Evolutionary conservation across 2,888 invertebrate genomes (phyloP).

Genomic region (Cheilosia variabilis): DNA sequence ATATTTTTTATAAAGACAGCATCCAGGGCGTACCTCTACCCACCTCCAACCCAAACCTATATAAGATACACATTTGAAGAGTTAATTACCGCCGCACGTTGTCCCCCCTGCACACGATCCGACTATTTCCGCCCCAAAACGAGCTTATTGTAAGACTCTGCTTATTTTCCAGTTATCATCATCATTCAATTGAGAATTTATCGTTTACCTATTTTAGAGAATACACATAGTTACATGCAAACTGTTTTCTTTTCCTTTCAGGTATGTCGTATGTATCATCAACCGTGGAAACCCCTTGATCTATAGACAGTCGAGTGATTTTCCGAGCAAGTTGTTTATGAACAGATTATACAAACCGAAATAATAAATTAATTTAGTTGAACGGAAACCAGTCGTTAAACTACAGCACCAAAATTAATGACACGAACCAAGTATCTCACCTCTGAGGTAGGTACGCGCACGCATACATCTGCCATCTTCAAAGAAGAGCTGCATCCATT

Average conservation of each 20-base stretch:
- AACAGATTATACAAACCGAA: constrained; percentile 7
- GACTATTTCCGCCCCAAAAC: constrained; percentile 9
- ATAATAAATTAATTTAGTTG: constrained; percentile 45
- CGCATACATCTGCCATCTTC: constrained; percentile 15
- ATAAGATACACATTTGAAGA: not conserved
- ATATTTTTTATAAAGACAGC: not conserved
- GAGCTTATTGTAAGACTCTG: constrained; percentile 22
- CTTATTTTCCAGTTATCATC: constrained; percentile 28
- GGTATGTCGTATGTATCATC: constrained; percentile 48
- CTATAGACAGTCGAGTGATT: not conserved
- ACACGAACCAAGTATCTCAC: constrained; percentile 11
- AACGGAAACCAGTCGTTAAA: constrained; percentile 4
- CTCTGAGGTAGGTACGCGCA: not conserved
- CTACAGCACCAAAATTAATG: constrained; percentile 38
- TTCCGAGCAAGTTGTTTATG: constrained; percentile 40
- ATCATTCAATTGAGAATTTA: constrained; percentile 21
- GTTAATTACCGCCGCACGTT: not conserved
- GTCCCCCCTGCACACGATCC: too few relatives aligned
- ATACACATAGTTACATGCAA: constrained; percentile 12
- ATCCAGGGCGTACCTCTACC: not conserved
- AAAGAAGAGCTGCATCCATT: constrained; percentile 26
- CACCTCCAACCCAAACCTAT: not conserved
- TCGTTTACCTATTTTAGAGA: constrained; percentile 39
- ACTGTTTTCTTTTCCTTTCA: constrained; percentile 44
- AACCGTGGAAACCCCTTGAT: not conserved